Percentiles rank a stretch among this genome's conserved stretches.
phyloP scores from a whole-genome alignment of 1,140 invertebrate genomes.

The Leptopilina clavipes region DNA sequence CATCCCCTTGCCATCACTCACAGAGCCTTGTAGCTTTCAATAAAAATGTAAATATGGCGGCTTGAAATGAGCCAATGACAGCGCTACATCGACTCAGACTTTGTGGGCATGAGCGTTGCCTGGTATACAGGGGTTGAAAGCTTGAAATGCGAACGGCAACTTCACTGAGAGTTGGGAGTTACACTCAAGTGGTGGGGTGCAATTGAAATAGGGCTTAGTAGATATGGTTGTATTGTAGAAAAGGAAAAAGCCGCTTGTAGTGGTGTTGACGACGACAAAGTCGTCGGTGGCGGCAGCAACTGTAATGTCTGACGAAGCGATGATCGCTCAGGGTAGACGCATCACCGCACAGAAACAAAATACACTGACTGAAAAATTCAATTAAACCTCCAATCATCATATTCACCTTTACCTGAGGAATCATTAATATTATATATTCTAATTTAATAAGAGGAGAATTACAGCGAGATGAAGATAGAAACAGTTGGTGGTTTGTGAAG shows the following conservation, averaged over 20 bases:
- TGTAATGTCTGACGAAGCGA: slow-evolving; percentile 11
- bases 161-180: slow-evolving; percentile 41
- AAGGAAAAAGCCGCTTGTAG: slow-evolving; percentile 16
- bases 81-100: slow-evolving; percentile 70
- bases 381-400: too few relatives aligned
- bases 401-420: too few relatives aligned
- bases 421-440: too few relatives aligned
- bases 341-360: slow-evolving; percentile 31
- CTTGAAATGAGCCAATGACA: slow-evolving; percentile 74
- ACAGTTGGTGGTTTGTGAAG: too few relatives aligned
- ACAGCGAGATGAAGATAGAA: too few relatives aligned
- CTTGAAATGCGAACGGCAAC: slow-evolving; percentile 55
- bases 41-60: slow-evolving; percentile 76
- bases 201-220: slow-evolving; percentile 46
- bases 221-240: slow-evolving; percentile 43
- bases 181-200: slow-evolving; percentile 37
- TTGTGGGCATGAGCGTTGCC: slow-evolving; percentile 45
- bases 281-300: slow-evolving; percentile 23
- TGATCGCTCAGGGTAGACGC: slow-evolving; percentile 28
- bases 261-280: slow-evolving; percentile 44
- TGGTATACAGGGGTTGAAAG: slow-evolving; percentile 51
- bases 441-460: too few relatives aligned
- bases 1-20: slow-evolving; percentile 69
- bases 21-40: slow-evolving; percentile 73
- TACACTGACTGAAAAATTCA: too few relatives aligned